Conservation (phyloP, 2,113 vertebrate genomes). For the Aphelocoma coerulescens region DNA sequence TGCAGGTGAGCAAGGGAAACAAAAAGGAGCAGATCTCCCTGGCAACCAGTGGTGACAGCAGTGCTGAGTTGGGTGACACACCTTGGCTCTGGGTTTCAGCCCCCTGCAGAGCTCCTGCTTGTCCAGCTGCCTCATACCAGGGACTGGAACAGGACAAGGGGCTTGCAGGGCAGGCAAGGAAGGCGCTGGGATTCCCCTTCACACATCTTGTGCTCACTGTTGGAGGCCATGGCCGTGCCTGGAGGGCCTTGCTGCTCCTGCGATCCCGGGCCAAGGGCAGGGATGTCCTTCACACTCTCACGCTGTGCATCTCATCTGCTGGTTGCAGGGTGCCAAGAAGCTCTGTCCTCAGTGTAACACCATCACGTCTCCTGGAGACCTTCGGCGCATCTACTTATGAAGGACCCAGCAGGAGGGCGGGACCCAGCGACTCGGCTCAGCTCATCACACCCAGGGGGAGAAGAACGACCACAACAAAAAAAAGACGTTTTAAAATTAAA, state of each 20-base stretch:
- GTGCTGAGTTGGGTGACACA: background rate
- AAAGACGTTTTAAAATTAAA: conserved; percentile 48
- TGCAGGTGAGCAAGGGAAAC: background rate
- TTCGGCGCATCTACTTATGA: conserved; percentile 99
- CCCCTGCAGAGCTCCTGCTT: background rate
- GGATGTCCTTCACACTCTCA: background rate
- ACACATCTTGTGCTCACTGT: background rate
- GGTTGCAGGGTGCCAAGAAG: conserved; percentile 94
- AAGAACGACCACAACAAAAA: conserved; percentile 36
- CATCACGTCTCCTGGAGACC: conserved; percentile 97
- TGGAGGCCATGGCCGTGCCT: background rate
- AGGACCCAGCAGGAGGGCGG: conserved; percentile 21
- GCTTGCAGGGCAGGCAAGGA: background rate
- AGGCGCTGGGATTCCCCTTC: background rate
- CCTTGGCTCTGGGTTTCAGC: background rate
- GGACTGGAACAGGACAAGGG: background rate
- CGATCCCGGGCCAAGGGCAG: background rate
- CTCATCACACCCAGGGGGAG: conserved; percentile 43
- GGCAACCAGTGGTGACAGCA: rapidly evolving
- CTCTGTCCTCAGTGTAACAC: conserved; percentile 99
- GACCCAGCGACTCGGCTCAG: conserved; percentile 28
- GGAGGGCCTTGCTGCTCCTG: background rate
- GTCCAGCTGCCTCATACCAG: background rate
- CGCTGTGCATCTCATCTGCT: background rate
- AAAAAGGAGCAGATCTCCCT: background rate